Evolutionary conservation across 1,140 invertebrate genomes (phyloP).

Genomic region (Acyrthosiphon pisum): DNA sequence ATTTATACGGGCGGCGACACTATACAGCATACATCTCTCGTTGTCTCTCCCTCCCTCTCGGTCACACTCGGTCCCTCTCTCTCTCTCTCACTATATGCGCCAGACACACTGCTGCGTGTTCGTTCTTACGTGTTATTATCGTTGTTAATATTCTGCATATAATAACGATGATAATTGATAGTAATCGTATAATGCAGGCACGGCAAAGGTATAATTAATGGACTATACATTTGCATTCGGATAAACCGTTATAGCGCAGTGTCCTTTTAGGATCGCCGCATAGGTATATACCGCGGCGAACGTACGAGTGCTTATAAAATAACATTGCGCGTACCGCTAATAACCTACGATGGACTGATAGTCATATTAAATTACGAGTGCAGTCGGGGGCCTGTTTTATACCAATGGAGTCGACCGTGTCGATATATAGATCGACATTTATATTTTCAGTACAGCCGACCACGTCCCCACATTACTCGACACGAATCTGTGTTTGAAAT

Average conservation of each 20-base stretch:
- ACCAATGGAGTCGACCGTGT: background rate
- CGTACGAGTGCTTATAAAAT: background rate
- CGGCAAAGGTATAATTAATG: slow-evolving; percentile 40
- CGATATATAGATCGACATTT: background rate
- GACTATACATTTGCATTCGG: slow-evolving; percentile 15
- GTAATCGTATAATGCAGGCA: background rate
- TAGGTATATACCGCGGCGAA: background rate
- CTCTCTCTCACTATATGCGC: background rate
- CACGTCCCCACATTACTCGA: background rate
- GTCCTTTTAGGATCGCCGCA: slow-evolving; percentile 34
- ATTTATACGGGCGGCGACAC: background rate
- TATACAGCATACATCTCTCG: background rate
- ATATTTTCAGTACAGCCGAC: background rate
- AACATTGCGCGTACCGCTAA: background rate
- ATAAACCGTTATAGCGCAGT: slow-evolving; percentile 28
- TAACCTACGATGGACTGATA: background rate
- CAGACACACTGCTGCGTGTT: background rate
- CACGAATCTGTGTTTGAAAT: background rate
- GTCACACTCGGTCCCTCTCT: background rate
- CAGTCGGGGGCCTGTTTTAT: background rate
- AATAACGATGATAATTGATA: slow-evolving; percentile 7
- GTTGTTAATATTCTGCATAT: slow-evolving; percentile 17
- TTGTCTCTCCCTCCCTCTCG: background rate
- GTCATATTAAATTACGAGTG: background rate
- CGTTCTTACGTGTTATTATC: slow-evolving; percentile 33